phyloP scores from a whole-genome alignment of 1,140 invertebrate species.

The Zophobas atratus region DNA sequence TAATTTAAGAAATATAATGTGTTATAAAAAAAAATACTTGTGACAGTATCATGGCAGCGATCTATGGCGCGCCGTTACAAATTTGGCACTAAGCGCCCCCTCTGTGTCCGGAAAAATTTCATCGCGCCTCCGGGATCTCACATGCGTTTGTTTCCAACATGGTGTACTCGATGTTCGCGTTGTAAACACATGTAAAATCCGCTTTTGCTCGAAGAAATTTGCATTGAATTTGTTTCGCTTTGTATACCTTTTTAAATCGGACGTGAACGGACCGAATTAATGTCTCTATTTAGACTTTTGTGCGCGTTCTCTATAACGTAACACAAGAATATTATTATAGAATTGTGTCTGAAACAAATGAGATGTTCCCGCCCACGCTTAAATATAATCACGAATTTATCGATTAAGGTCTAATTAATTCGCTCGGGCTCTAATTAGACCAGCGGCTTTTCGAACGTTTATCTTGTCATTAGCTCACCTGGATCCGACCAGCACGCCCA shows the following conservation, averaged over 20 bases:
- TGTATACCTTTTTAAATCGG: conserved; percentile 13
- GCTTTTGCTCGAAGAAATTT: conserved; percentile 44
- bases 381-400: conserved; percentile 53
- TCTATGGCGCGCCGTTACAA: neutral
- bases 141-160: conserved; percentile 22
- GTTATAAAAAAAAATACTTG: neutral
- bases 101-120: conserved; percentile 9
- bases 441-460: conserved; percentile 52
- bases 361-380: conserved; percentile 50
- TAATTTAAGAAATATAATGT: neutral
- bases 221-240: conserved; percentile 44
- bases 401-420: conserved; percentile 55
- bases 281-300: conserved; percentile 32
- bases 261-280: conserved; percentile 13
- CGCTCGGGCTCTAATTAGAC: conserved; percentile 52
- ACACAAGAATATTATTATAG: conserved; percentile 19
- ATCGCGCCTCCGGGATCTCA: conserved; percentile 3
- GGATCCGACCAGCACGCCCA: conserved; percentile 47
- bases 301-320: neutral
- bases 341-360: conserved; percentile 41
- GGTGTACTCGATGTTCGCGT: conserved; percentile 8
- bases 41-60: conserved; percentile 6
- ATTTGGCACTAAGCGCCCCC: conserved; percentile 3
- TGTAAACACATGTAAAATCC: conserved; percentile 45
- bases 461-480: conserved; percentile 55